These are phyloP conservation scores for Chrysomallon squamiferum DNA, from an alignment of 1,140 invertebrate species.

Conservation along the genomic window DNA sequence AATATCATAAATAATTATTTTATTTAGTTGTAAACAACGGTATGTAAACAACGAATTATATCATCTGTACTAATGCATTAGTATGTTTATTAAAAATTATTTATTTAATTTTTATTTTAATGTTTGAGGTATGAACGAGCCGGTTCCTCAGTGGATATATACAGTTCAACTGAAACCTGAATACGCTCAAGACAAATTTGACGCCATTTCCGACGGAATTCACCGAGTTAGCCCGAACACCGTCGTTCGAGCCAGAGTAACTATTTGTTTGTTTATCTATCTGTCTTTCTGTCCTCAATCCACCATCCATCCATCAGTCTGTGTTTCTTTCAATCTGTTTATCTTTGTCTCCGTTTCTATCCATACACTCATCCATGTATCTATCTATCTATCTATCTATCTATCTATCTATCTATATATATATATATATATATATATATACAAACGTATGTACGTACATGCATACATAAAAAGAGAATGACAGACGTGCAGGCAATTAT, in stretches of 20 bases:
- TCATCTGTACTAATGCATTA: no score
- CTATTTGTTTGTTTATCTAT: no score
- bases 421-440: neutral
- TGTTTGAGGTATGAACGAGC: neutral
- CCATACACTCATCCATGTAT: neutral
- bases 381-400: neutral
- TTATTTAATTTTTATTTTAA: no score
- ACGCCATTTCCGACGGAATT: slow-evolving; percentile 13
- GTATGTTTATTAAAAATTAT: no score
- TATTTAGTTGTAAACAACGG: no score
- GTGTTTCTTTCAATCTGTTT: neutral
- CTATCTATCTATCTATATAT: no score
- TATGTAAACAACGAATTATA: no score
- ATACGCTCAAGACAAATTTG: neutral
- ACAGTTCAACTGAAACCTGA: slow-evolving; percentile 10
- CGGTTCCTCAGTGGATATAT: slow-evolving; percentile 13
- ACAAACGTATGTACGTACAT: neutral
- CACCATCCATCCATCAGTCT: neutral
- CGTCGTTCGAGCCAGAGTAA: neutral
- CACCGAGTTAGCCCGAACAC: slow-evolving; percentile 2
- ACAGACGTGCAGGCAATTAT: no score
- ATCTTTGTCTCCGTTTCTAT: neutral
- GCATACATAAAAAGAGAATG: no score
- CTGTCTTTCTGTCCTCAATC: neutral
- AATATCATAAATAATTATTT: no score